Percentiles rank a stretch among this genome's conserved stretches.
phyloP scores from a whole-genome alignment of 2,113 vertebrate genomes.

The Brachionichthys hirsutus region DNA sequence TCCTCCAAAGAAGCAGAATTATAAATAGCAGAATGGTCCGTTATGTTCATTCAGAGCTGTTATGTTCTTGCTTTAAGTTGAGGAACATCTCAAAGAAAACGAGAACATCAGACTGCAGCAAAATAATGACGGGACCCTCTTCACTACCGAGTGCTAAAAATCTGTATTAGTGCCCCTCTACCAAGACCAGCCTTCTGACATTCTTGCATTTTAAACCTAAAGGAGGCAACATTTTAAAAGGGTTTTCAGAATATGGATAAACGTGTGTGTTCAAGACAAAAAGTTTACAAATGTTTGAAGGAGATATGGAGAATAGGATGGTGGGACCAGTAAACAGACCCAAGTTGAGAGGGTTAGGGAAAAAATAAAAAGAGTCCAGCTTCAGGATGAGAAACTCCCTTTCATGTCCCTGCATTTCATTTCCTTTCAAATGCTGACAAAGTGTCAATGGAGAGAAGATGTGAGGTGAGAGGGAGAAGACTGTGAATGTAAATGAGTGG shows the following conservation, averaged over 20 bases:
- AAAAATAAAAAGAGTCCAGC: not conserved
- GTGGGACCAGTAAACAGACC: slow-evolving; percentile 1
- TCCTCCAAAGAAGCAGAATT: not conserved
- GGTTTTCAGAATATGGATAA: not conserved
- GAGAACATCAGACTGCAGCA: not conserved
- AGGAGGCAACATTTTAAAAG: not conserved
- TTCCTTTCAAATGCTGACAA: slow-evolving; percentile 31
- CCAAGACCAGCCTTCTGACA: too few species aligned
- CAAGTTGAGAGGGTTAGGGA: not conserved
- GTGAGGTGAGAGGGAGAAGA: not conserved
- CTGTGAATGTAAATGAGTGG: slow-evolving; percentile 28
- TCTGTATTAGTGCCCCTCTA: too few species aligned
- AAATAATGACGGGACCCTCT: not conserved
- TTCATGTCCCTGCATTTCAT: slow-evolving; percentile 36
- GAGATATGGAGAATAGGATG: slow-evolving; percentile 3
- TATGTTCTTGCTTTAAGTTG: not conserved
- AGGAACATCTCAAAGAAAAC: slow-evolving; percentile 10
- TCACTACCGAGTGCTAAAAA: too few species aligned
- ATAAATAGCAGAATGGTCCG: not conserved
- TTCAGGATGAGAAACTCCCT: slow-evolving; percentile 12
- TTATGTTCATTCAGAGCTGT: slow-evolving; percentile 3
- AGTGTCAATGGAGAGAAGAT: slow-evolving; percentile 17
- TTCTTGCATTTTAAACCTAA: too few species aligned
- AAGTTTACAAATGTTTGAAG: not conserved
- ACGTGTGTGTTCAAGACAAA: not conserved